Evolutionary conservation across 1,140 invertebrate genomes (phyloP).

Genomic region (Ruditapes philippinarum): DNA sequence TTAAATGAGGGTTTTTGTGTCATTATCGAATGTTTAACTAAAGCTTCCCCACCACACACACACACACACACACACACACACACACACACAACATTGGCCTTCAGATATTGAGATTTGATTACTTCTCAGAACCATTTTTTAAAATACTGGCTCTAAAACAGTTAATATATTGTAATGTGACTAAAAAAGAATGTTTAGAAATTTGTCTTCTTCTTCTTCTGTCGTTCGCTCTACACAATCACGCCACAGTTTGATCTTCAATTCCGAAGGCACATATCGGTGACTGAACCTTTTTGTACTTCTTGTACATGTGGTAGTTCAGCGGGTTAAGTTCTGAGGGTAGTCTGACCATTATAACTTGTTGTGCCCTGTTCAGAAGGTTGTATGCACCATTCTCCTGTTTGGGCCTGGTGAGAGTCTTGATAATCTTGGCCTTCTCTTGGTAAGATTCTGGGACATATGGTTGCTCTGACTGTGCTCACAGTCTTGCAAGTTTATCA

Average conservation of each 20-base stretch:
- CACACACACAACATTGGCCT: too few species aligned
- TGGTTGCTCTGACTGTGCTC: conserved; percentile 22
- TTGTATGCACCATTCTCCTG: conserved; percentile 32
- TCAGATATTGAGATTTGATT: too few species aligned
- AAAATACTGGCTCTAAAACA: too few species aligned
- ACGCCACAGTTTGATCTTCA: too few species aligned
- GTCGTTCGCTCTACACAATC: conserved; percentile 18
- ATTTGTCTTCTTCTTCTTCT: too few species aligned
- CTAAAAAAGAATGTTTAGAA: too few species aligned
- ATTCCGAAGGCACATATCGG: too few species aligned
- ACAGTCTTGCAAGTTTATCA: conserved; percentile 41
- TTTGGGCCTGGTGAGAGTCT: not conserved
- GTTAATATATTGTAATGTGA: too few species aligned
- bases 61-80: too few species aligned
- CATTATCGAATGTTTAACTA: too few species aligned
- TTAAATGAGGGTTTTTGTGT: not conserved
- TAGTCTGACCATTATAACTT: conserved; percentile 40
- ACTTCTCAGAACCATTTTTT: too few species aligned
- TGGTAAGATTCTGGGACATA: not conserved
- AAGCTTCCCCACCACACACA: too few species aligned
- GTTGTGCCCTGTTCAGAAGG: conserved; percentile 21
- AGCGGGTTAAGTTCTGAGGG: conserved; percentile 34
- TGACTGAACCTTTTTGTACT: not conserved
- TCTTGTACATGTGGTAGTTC: conserved; percentile 33
- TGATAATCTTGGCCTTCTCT: conserved; percentile 41